Conservation (phyloP, 2,797 vertebrate genomes). For the Toxotes lorentzi region DNA sequence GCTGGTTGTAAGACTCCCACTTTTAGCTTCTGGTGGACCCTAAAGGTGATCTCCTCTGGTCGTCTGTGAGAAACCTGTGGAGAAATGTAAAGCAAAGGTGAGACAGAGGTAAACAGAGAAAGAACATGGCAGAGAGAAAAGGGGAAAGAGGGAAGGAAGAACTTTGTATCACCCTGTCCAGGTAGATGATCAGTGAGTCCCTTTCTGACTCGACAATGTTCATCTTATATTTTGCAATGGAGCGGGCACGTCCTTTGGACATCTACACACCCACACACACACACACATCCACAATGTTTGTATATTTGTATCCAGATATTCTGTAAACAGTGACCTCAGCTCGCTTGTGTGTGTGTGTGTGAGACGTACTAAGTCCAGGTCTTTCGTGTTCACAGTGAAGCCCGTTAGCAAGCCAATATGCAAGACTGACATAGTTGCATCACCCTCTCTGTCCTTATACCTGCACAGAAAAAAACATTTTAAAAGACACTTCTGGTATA, state of each 20-base stretch:
- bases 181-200: constrained; percentile 86
- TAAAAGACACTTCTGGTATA: too few species aligned
- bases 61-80: constrained; percentile 63
- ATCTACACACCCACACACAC: constrained; percentile 73
- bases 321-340: background rate
- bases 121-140: background rate
- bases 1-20: constrained; percentile 84
- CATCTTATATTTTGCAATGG: constrained; percentile 84
- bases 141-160: rapidly evolving
- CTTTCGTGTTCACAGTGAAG: constrained; percentile 80
- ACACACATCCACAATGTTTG: background rate
- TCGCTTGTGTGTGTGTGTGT: background rate
- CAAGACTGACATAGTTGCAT: constrained; percentile 87
- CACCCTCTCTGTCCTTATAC: constrained; percentile 54
- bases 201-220: constrained; percentile 71
- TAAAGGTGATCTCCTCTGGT: constrained; percentile 67
- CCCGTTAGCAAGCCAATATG: constrained; percentile 90
- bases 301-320: too few species aligned
- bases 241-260: constrained; percentile 74
- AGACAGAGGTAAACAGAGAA: background rate
- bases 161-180: constrained; percentile 84
- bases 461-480: constrained; percentile 59
- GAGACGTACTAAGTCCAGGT: constrained; percentile 84
- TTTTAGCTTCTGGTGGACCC: constrained; percentile 59
- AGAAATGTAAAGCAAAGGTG: background rate